Evolutionary conservation across 64 coral and sea anemone species (phyloP), one percentile per base, ranked within the genome.

Genomic region (Dendrophyllia cribrosa): DNA sequence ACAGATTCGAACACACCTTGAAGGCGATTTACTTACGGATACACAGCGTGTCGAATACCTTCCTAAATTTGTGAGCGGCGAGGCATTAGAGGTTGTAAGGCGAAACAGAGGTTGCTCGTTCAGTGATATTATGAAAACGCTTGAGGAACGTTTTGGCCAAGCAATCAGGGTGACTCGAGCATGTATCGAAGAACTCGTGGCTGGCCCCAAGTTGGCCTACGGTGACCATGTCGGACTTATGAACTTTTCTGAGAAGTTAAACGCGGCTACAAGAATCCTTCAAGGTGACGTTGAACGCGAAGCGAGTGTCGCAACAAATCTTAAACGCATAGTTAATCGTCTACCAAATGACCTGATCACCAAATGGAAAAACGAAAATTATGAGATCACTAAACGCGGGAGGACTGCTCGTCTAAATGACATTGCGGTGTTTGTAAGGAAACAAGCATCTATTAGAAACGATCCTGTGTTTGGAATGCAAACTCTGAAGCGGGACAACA

Each of bases 331-430:
- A 22, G 66, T 88, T 14, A 61, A 68, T 23, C 69, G 86, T 34
- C 48, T 88, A 8, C 86, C 86, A 58, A 72, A 88, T 59, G 86
- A 88, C n/a, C 26, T 88, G 9, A 76, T 93, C 44, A 68, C 17
- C 4, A 93, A 93, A 22, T 93, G 74, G 91, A 79, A 91, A 75
- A 85, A 45, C 46, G 79, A 43, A 53, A 85, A 91, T 78, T 92
- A 92, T 20, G 90, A 92, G 61, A 75, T 92, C 46, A n/a, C 65
- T 61, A 72, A 66, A 25, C 66, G 59, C 15, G 79, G 90, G 66
- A 73, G 48, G 12, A 48, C 55, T 48, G 65, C 90, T 44, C 90
- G 58, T 2, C 16, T 92, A 14, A 34, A 34, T 34, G 34, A 34
- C 34, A 34, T 34, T 34, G 34, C 34, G 2, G 34, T 34, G 34